Evolutionary conservation across 2,888 invertebrate species (phyloP), one percentile per base, ranked within the genome.

Genomic region (Parnassius apollo): DNA sequence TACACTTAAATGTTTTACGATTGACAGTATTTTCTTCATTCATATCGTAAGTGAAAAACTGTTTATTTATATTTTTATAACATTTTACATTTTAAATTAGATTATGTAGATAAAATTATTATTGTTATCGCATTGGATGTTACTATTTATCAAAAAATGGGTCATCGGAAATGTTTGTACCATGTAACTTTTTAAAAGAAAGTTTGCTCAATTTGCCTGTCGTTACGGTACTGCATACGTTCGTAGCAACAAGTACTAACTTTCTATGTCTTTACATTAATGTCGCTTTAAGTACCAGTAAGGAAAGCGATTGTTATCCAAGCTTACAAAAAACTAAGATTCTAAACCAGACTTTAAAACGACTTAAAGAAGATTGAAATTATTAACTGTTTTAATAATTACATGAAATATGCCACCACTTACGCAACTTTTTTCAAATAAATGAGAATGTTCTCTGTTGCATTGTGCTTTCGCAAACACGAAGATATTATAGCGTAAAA

Each of bases 391-490:
- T 51, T 10, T 56, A 44, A 69, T 75, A 75, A 75, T 77, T 71
- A 73, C 66, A 62, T 65, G 64, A 68, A 65, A 65, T 53, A 46
- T 61, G n/a, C 13, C 46, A 44, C 25, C 42, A 18, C 53, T 57
- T 59, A n/a, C 62, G 59, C 46, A 64, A 65, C 55, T 48, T 56
- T 35, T 35, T 45, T 73, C 74, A 71, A 66, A 69, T 77, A 73
- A 80, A 80, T 35, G 35, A 77, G 77, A 82, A 76, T 75, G 77
- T 60, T 65, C 71, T 68, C 71, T 73, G 74, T 84, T 83, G 78
- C 80, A 75, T 75, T 78, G 71, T 70, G 68, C 80, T 88, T 88
- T 86, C 87, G 86, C 81, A 86, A 87, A 86, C 68, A 65, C 80
- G 84, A 85, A 85, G 84, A 84, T 35, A 35, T 11, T 82, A 86